phyloP scores from a whole-genome alignment of 2,113 vertebrate species.

The Asarcornis scutulata region DNA sequence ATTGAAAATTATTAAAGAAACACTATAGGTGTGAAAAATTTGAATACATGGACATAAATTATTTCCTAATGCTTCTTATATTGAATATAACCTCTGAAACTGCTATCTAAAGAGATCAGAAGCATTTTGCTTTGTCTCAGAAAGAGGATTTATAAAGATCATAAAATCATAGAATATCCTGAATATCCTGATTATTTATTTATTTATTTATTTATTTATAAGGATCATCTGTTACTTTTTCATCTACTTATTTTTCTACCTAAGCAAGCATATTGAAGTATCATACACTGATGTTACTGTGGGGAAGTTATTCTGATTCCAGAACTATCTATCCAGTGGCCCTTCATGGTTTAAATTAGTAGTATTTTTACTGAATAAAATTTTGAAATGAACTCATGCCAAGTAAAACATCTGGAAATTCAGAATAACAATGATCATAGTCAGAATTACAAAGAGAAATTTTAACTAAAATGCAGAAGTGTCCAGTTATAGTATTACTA shows the following conservation, averaged over 20 bases:
- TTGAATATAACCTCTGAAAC: background rate
- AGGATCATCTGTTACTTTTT: background rate
- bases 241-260: background rate
- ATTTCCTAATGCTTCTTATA: background rate
- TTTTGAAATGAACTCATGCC: background rate
- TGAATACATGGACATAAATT: background rate
- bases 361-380: background rate
- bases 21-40: background rate
- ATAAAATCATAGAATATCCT: too few species aligned
- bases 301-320: background rate
- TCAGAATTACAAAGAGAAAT: background rate
- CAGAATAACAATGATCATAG: background rate
- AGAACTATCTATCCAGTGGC: background rate
- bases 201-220: background rate
- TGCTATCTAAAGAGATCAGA: background rate
- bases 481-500: background rate
- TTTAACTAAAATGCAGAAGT: background rate
- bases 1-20: background rate
- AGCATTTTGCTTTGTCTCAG: fast-evolving
- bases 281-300: background rate
- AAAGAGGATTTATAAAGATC: fast-evolving
- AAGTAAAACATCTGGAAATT: conserved; percentile 47
- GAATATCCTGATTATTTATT: too few species aligned
- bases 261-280: background rate
- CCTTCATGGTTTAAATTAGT: conserved; percentile 5